These are phyloP conservation scores for Tillus elongatus DNA, from an alignment of 2,888 invertebrate genomes.

Conservation along the genomic window DNA sequence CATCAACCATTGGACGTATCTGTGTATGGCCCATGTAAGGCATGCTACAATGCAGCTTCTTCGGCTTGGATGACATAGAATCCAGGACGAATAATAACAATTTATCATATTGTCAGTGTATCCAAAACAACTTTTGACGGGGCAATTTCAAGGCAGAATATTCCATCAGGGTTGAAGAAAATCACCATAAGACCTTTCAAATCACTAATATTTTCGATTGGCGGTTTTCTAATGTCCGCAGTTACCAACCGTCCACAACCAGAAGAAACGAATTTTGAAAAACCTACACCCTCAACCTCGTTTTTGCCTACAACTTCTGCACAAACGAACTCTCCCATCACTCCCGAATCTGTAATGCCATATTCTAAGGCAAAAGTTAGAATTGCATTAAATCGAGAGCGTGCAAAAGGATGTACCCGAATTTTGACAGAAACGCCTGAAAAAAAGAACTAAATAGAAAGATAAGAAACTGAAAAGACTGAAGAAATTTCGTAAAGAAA, in stretches of 20 bases:
- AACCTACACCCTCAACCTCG: no score
- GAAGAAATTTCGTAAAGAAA: neutral
- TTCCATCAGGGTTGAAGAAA: conserved; percentile 1
- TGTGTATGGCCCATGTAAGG: conserved; percentile 13
- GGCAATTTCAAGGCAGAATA: neutral
- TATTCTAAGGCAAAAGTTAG: conserved; percentile 2
- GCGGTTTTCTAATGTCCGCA: no score
- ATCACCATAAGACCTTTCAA: neutral
- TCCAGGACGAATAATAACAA: conserved; percentile 2
- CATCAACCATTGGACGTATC: conserved; percentile 15
- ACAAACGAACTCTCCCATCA: neutral
- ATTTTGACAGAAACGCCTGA: conserved; percentile 2
- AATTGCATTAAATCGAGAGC: conserved; percentile 1
- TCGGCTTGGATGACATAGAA: conserved; percentile 2
- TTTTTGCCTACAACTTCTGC: neutral
- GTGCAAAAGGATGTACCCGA: neutral
- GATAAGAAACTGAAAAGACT: conserved; percentile 1
- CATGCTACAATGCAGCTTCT: conserved; percentile 8
- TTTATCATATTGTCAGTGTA: conserved; percentile 1
- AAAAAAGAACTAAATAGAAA: conserved; percentile 1
- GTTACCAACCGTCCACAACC: no score
- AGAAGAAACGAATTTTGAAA: no score
- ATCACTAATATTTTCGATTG: neutral
- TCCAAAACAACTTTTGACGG: conserved; percentile 1
- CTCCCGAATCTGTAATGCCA: conserved; percentile 4